Base-by-base conservation (phyloP, 2,113 vertebrate genomes). In the Myotis davidii region DNA sequence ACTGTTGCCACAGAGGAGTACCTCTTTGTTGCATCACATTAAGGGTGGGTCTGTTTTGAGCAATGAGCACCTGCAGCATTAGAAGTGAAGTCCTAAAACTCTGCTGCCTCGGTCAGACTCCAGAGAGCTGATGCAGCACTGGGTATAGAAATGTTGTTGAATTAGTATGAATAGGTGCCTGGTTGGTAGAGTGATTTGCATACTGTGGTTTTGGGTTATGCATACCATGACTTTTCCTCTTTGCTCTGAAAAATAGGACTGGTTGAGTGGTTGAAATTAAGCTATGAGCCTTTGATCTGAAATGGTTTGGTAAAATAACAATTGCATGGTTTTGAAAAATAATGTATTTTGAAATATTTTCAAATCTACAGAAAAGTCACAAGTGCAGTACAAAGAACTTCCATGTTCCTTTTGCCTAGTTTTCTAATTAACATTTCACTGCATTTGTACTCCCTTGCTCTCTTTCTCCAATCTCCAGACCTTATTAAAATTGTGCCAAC, bases 181-280 rank as follows among this genome's bases (percentile, higher is more conserved):
- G 67, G 69, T 90, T 97, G 91, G 88, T 82, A 90, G 64, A 52
- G 70, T 74, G 50, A 96, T 97, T 97, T 97, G 91, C 97, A 97
- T 97, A 91, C 89, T 97, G 96, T 96, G 97, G 95, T 96, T 97
- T 97, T 88, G 95, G 94, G 95, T 96, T 97, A 96, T 95, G 88
- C 42, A 82, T 94, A 29, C 79, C 27, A 34, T 97, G 85, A 29
- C 56, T 95, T 85, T 90, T 81, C 54, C 37, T 77, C 34, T 96
- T 96, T 97, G 69, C 69, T 76, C 83, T 94, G 82, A 95, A 95
- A 95, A 94, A 90, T 45, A 92, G 74, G 96, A 90, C 39, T 95
- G 18, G 67, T 85, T 78, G 73, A 77, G 48, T 92, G 67, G 85
- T 59, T 96, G 85, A 96, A 96, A 94, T 96, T 81, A 93, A 97